phyloP scores from a whole-genome alignment of 2,888 invertebrate species.

The Gonocerus acuteangulatus region DNA sequence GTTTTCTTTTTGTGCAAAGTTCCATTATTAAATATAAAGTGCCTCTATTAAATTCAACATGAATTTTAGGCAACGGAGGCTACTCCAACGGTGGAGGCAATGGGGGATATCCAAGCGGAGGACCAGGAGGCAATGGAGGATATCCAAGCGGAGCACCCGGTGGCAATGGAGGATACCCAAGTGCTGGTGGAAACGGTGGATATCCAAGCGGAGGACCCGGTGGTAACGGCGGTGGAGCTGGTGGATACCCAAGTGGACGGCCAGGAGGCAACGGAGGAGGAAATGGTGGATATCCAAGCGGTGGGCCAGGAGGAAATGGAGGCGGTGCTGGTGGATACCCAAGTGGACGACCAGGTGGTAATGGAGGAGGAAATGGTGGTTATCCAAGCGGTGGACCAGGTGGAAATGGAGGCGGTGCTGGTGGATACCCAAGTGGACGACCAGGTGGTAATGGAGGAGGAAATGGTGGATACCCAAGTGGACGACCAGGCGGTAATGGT shows the following conservation, averaged over 20 bases:
- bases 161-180: conserved; percentile 17
- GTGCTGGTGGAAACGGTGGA: conserved; percentile 7
- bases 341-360: conserved; percentile 7
- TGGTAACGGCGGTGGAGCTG: conserved; percentile 15
- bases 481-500: conserved; percentile 16
- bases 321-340: conserved; percentile 15
- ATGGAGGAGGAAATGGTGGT: conserved; percentile 20
- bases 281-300: no score
- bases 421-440: conserved; percentile 18
- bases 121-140: background rate
- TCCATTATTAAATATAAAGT: no score
- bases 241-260: conserved; percentile 14
- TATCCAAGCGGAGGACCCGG: conserved; percentile 21
- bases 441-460: conserved; percentile 22
- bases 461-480: conserved; percentile 17
- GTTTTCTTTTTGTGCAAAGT: no score
- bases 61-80: background rate
- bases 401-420: conserved; percentile 20
- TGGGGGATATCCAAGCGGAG: background rate
- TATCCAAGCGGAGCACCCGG: background rate
- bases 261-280: conserved; percentile 8
- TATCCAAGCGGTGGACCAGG: conserved; percentile 17
- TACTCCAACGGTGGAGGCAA: no score
- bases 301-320: background rate
- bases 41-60: no score